Conservation (phyloP, 1,140 invertebrate species). For the Hyles euphorbiae region DNA sequence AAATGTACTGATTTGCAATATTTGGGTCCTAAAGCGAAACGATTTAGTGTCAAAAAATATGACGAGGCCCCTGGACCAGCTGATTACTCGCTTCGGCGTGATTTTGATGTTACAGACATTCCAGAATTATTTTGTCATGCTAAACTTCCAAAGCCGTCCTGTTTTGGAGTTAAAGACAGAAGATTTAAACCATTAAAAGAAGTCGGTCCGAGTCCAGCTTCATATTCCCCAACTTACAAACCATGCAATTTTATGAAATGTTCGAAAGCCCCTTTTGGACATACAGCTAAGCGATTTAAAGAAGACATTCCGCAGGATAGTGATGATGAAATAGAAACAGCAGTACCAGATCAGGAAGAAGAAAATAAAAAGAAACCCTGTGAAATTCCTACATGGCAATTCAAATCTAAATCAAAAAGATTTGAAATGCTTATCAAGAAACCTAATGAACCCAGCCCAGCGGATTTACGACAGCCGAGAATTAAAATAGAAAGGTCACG, state of each 20-base stretch:
- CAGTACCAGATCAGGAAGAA: slow-evolving; percentile 11
- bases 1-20: slow-evolving; percentile 35
- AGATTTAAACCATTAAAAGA: slow-evolving; percentile 39
- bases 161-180: slow-evolving; percentile 42
- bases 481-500: slow-evolving; percentile 17
- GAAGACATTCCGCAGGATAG: slow-evolving; percentile 16
- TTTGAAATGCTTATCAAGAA: slow-evolving; percentile 44
- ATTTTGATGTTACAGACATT: slow-evolving; percentile 36
- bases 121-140: slow-evolving; percentile 29
- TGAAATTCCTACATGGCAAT: slow-evolving; percentile 40
- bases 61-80: slow-evolving; percentile 39
- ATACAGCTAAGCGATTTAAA: slow-evolving; percentile 40
- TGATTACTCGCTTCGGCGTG: slow-evolving; percentile 42
- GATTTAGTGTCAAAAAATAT: slow-evolving; percentile 30
- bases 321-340: slow-evolving; percentile 20
- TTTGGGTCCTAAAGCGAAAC: slow-evolving; percentile 35
- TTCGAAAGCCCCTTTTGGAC: slow-evolving; percentile 41
- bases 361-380: slow-evolving; percentile 15
- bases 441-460: slow-evolving; percentile 36
- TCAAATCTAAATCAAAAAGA: slow-evolving; percentile 50
- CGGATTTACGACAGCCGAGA: slow-evolving; percentile 26
- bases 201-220: slow-evolving; percentile 52
- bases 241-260: slow-evolving; percentile 31
- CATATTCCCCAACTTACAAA: slow-evolving; percentile 31
- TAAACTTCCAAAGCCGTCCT: slow-evolving; percentile 31